These are phyloP conservation scores for Meloidogyne floridensis DNA, from an alignment of 1,140 invertebrate species.

Conservation along the genomic window DNA sequence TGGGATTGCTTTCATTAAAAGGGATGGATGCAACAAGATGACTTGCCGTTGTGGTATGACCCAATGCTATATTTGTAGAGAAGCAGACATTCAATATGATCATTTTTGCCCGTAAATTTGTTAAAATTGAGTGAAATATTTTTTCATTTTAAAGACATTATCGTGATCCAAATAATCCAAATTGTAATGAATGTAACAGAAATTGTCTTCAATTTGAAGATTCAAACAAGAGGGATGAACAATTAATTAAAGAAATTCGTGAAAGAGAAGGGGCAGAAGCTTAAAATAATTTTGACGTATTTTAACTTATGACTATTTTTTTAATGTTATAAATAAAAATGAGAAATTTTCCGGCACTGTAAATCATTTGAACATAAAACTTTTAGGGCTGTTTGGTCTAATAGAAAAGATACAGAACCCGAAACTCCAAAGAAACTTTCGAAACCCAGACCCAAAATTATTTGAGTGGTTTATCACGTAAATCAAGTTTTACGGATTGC, in stretches of 20 bases:
- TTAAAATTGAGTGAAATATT: too few relatives aligned
- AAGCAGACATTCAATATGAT: conserved; percentile 71
- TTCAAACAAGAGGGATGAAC: conserved; percentile 26
- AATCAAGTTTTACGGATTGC: too few relatives aligned
- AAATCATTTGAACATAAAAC: too few relatives aligned
- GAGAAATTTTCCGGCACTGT: too few relatives aligned
- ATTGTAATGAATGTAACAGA: conserved; percentile 32
- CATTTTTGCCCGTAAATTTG: conserved; percentile 37
- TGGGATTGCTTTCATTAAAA: conserved; percentile 72
- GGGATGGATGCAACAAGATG: conserved; percentile 76
- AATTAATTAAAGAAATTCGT: conserved; percentile 32
- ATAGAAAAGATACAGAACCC: too few relatives aligned
- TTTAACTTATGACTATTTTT: too few relatives aligned
- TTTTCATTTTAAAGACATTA: conserved; percentile 30
- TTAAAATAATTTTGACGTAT: too few relatives aligned
- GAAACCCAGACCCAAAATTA: too few relatives aligned
- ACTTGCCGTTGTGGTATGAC: conserved; percentile 73
- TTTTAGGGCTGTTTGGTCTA: too few relatives aligned
- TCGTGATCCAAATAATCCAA: conserved; percentile 21
- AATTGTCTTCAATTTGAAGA: conserved; percentile 39
- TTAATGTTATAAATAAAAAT: too few relatives aligned
- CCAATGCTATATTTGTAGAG: conserved; percentile 23
- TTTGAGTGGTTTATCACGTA: too few relatives aligned
- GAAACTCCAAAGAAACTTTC: too few relatives aligned
- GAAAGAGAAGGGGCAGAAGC: not conserved